Conservation (phyloP, 2,888 invertebrate species). For the Synanthedon andrenaeformis region DNA sequence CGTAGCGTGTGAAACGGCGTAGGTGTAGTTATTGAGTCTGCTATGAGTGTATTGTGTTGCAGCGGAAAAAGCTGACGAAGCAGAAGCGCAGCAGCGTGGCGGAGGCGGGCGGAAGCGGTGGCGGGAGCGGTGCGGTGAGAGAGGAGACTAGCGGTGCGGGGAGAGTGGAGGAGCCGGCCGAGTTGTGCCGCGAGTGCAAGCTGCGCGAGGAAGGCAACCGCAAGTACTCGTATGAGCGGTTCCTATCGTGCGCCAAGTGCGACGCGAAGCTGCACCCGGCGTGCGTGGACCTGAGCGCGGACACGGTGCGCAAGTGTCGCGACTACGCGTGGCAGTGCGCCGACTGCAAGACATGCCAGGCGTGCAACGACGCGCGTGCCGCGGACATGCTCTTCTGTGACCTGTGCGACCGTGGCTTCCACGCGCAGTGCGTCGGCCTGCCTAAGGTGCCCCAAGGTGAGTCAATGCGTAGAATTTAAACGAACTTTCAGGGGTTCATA, state of each 20-base stretch:
- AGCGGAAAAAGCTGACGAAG: slow-evolving; percentile 54
- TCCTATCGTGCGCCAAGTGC: slow-evolving; percentile 72
- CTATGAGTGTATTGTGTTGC: neutral
- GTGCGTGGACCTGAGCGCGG: slow-evolving; percentile 86
- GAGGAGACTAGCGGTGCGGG: slow-evolving; percentile 11
- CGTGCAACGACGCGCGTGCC: slow-evolving; percentile 84
- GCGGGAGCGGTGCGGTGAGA: slow-evolving; percentile 11
- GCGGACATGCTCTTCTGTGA: slow-evolving; percentile 96
- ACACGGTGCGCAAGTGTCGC: slow-evolving; percentile 85
- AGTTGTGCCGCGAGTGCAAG: slow-evolving; percentile 71
- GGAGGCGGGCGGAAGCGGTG: slow-evolving; percentile 16
- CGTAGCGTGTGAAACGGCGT: too few relatives aligned
- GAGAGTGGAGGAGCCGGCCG: slow-evolving; percentile 17
- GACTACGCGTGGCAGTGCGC: slow-evolving; percentile 94
- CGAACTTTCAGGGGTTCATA: too few relatives aligned
- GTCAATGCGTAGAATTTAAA: slow-evolving; percentile 7
- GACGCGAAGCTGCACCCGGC: slow-evolving; percentile 79
- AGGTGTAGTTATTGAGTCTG: too few relatives aligned
- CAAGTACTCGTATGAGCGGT: slow-evolving; percentile 70
- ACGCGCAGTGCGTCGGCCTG: slow-evolving; percentile 90
- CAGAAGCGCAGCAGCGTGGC: slow-evolving; percentile 47
- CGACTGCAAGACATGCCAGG: slow-evolving; percentile 91
- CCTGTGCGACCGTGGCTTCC: slow-evolving; percentile 93
- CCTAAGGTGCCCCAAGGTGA: slow-evolving; percentile 82
- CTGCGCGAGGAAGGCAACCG: slow-evolving; percentile 70